Percentiles rank a stretch among this genome's conserved stretches.
Conservation (phyloP, 2,888 invertebrate species). For the Apodemia mormo region DNA sequence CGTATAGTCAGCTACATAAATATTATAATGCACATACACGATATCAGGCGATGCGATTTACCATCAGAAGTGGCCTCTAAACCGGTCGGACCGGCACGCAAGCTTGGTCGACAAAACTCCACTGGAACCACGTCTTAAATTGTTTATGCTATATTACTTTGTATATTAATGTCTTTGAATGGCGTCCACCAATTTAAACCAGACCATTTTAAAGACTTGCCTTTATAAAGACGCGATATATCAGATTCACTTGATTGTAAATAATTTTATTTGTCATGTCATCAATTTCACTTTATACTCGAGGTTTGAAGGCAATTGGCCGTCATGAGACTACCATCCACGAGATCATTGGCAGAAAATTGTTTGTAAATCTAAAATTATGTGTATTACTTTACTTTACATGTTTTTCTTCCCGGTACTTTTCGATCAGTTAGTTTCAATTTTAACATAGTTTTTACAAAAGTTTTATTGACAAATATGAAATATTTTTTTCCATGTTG, state of each 20-base stretch:
- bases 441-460: too few relatives aligned
- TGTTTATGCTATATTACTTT: slow-evolving; percentile 58
- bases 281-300: slow-evolving; percentile 24
- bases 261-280: slow-evolving; percentile 19
- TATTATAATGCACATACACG: slow-evolving; percentile 54
- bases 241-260: background rate
- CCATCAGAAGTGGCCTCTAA: slow-evolving; percentile 69
- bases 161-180: slow-evolving; percentile 27
- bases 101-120: slow-evolving; percentile 58
- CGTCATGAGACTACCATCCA: too few relatives aligned
- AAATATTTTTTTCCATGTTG: too few relatives aligned
- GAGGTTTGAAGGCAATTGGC: too few relatives aligned
- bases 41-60: slow-evolving; percentile 75
- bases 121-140: slow-evolving; percentile 64
- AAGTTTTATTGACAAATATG: too few relatives aligned
- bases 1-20: slow-evolving; percentile 38
- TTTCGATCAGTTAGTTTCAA: too few relatives aligned
- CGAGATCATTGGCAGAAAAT: too few relatives aligned
- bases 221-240: background rate
- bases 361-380: too few relatives aligned
- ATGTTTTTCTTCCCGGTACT: too few relatives aligned
- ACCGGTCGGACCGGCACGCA: slow-evolving; percentile 72
- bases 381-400: too few relatives aligned
- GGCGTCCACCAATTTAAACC: slow-evolving; percentile 19
- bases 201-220: slow-evolving; percentile 20